phyloP scores from a whole-genome alignment of 1,140 invertebrate species.

The Euglossa dilemma region DNA sequence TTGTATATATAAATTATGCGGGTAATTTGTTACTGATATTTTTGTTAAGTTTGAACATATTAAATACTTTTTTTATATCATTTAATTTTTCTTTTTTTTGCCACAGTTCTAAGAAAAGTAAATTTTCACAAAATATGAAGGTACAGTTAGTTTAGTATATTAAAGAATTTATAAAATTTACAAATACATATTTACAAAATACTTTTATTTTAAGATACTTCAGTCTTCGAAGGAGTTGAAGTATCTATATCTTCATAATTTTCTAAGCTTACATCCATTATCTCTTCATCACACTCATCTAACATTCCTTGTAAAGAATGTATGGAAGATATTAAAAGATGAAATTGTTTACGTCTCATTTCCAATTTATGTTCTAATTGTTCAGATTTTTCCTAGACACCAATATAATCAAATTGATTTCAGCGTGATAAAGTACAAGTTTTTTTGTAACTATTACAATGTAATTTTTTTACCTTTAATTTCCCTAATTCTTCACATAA shows the following conservation, averaged over 20 bases:
- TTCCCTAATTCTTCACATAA: constrained; percentile 89
- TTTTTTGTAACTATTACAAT: background rate
- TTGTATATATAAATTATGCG: background rate
- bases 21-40: background rate
- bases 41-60: background rate
- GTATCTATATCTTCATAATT: constrained; percentile 78
- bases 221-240: constrained; percentile 63
- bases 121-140: constrained; percentile 8
- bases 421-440: too few species aligned
- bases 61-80: background rate
- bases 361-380: constrained; percentile 90
- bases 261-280: constrained; percentile 85
- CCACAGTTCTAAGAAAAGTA: background rate
- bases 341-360: constrained; percentile 92
- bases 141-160: background rate
- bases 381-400: constrained; percentile 86
- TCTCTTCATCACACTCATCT: constrained; percentile 85
- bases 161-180: constrained; percentile 20
- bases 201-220: constrained; percentile 28
- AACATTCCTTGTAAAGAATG: constrained; percentile 89
- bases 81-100: background rate
- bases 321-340: constrained; percentile 92
- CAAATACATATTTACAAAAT: constrained; percentile 28
- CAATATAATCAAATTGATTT: constrained; percentile 27
- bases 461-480: constrained; percentile 82